A percentile compares a stretch with the other conserved stretches of the same genome.
phyloP scores from a whole-genome alignment of 2,797 vertebrate species.

The Melanotaenia boesemani region DNA sequence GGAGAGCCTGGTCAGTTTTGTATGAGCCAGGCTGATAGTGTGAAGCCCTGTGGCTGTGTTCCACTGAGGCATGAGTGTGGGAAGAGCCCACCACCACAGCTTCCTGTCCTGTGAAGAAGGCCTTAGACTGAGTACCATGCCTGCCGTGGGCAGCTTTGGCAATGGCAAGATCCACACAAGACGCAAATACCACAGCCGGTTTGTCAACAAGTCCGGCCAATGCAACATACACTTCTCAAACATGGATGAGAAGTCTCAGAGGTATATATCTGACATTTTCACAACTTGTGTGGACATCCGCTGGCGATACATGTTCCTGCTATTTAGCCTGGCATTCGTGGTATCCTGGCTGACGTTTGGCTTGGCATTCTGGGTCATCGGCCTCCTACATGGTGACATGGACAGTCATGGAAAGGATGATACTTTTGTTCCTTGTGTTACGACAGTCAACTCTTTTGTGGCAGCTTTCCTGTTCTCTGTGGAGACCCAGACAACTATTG shows the following conservation, averaged over 20 bases:
- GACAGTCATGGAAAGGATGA: slow-evolving; percentile 77
- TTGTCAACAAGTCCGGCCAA: slow-evolving; percentile 94
- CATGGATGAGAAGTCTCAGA: slow-evolving; percentile 95
- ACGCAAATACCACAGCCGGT: slow-evolving; percentile 90
- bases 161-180: slow-evolving; percentile 95
- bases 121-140: slow-evolving; percentile 90
- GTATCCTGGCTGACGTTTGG: slow-evolving; percentile 94
- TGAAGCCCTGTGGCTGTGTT: slow-evolving; percentile 61
- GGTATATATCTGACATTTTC: slow-evolving; percentile 97
- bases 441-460: slow-evolving; percentile 92
- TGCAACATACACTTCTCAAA: slow-evolving; percentile 95
- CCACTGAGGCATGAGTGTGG: slow-evolving; percentile 90
- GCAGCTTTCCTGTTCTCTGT: slow-evolving; percentile 96
- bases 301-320: slow-evolving; percentile 95
- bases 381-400: slow-evolving; percentile 91
- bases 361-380: slow-evolving; percentile 92
- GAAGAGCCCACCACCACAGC: slow-evolving; percentile 88
- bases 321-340: slow-evolving; percentile 93
- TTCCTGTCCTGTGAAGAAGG: slow-evolving; percentile 92
- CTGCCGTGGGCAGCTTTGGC: slow-evolving; percentile 91
- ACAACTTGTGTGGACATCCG: slow-evolving; percentile 96
- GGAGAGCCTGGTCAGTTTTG: slow-evolving; percentile 51
- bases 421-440: slow-evolving; percentile 90
- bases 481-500: slow-evolving; percentile 96
- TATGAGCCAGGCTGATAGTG: slow-evolving; percentile 56